phyloP scores from a whole-genome alignment of 2,113 vertebrate genomes.

The Ovis aries region DNA sequence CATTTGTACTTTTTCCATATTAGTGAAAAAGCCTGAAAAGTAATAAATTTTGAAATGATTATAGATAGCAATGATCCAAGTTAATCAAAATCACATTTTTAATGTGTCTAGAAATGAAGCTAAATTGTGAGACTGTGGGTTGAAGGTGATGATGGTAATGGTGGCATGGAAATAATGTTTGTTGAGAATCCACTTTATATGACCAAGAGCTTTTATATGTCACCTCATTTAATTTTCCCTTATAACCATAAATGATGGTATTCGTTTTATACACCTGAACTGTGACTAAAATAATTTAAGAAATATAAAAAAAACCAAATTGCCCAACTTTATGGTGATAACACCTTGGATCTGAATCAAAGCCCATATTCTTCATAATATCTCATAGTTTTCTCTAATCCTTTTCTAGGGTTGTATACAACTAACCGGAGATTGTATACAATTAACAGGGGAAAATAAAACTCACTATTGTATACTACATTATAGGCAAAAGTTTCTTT shows the following conservation, averaged over 20 bases:
- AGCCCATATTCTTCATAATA: background rate
- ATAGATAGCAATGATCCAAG: background rate
- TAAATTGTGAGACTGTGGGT: background rate
- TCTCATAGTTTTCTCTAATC: background rate
- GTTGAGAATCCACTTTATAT: background rate
- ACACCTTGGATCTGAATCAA: background rate
- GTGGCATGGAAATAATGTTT: background rate
- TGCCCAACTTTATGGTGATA: background rate
- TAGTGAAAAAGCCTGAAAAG: background rate
- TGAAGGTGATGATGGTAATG: background rate
- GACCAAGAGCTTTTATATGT: background rate
- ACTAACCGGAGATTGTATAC: background rate
- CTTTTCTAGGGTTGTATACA: background rate
- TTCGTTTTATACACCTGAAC: background rate
- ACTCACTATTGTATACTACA: background rate
- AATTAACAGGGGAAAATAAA: background rate
- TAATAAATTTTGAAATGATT: background rate
- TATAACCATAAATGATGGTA: background rate
- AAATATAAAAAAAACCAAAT: background rate
- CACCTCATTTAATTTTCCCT: background rate
- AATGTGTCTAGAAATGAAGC: background rate
- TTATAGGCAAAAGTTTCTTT: background rate
- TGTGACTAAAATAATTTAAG: background rate
- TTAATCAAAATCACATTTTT: constrained; percentile 1
- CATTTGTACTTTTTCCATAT: background rate